Evolutionary conservation across 2,797 vertebrate species (phyloP).

Genomic region (Myioborus miniatus): DNA sequence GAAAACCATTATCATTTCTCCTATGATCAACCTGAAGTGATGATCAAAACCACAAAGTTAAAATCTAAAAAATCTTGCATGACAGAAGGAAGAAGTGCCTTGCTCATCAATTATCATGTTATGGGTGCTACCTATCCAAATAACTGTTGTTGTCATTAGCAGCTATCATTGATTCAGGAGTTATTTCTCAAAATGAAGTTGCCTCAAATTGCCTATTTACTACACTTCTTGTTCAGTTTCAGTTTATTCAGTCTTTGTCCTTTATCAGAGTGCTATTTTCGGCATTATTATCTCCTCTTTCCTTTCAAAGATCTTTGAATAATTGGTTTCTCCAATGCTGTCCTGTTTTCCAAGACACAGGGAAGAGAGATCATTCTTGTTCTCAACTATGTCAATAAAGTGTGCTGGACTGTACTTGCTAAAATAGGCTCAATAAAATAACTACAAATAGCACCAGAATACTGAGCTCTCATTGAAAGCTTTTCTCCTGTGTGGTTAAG

Average conservation of each 20-base stretch:
- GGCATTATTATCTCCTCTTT: neutral
- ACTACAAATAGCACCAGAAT: neutral
- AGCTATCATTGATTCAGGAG: neutral
- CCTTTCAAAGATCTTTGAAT: neutral
- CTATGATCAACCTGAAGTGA: neutral
- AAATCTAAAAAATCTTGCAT: neutral
- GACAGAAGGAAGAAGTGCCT: neutral
- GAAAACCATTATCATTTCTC: neutral
- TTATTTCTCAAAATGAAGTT: neutral
- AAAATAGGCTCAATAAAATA: neutral
- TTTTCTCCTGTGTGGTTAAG: neutral
- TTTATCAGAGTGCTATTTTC: neutral
- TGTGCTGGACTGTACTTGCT: neutral
- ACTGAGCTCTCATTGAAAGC: neutral
- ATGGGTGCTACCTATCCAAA: neutral
- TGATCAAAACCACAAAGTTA: neutral
- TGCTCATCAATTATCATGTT: neutral
- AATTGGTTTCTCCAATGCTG: neutral
- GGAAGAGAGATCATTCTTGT: neutral
- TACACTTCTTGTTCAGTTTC: neutral
- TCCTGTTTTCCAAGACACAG: neutral
- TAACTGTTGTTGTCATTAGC: neutral
- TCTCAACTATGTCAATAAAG: neutral
- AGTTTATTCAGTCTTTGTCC: neutral
- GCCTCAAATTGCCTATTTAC: neutral